Conservation (phyloP, 2,888 invertebrate genomes). For the Helleia helle region DNA sequence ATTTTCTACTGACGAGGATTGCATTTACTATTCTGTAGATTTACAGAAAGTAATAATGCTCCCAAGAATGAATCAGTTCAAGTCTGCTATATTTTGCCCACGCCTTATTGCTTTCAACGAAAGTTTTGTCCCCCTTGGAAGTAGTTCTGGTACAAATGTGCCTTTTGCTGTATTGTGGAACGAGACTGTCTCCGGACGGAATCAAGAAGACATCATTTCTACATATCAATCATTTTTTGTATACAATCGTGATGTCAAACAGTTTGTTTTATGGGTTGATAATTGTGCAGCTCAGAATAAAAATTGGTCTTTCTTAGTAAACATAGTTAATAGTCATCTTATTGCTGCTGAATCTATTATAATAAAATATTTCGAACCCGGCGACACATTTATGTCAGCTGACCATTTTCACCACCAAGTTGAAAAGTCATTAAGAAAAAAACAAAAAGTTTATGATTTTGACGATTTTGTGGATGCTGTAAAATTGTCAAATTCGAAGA, state of each 20-base stretch:
- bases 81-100: neutral
- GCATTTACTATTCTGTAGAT: constrained; percentile 1
- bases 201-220: constrained; percentile 2
- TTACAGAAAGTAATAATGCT: constrained; percentile 6
- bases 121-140: neutral
- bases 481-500: constrained; percentile 2
- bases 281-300: constrained; percentile 4
- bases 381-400: constrained; percentile 11
- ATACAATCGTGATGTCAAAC: neutral
- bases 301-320: constrained; percentile 3
- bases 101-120: neutral
- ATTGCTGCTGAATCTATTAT: neutral
- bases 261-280: neutral
- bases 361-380: constrained; percentile 10
- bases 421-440: constrained; percentile 8
- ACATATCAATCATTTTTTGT: neutral
- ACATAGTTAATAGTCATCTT: constrained; percentile 1
- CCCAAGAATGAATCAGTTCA: neutral
- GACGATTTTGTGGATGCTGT: constrained; percentile 6
- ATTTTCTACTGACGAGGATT: neutral
- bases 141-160: neutral
- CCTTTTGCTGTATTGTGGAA: constrained; percentile 1
- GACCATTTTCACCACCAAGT: constrained; percentile 11
- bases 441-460: constrained; percentile 10
- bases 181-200: constrained; percentile 1